Evolutionary conservation across 2,113 vertebrate genomes (phyloP).

Genomic region (Microtus ochrogaster): DNA sequence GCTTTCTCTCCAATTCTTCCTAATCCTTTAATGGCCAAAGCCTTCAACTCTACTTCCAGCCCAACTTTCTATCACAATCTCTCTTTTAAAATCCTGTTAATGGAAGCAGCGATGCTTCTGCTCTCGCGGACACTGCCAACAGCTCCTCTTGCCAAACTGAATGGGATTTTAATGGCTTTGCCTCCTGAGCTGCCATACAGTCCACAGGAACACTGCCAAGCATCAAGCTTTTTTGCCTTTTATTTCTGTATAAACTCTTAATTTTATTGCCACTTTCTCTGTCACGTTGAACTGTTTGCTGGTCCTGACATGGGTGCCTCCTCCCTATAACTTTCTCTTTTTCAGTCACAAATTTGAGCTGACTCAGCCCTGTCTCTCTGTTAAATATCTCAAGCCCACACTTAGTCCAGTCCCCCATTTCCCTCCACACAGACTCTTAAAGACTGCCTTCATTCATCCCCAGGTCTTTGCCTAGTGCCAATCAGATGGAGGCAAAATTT

Average conservation of each 20-base stretch:
- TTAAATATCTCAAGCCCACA: background rate
- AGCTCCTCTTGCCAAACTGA: background rate
- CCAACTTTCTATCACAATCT: constrained; percentile 44
- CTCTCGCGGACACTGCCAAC: background rate
- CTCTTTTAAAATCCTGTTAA: constrained; percentile 49
- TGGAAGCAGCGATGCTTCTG: background rate
- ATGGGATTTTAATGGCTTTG: background rate
- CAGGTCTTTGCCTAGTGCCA: background rate
- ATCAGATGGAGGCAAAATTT: background rate
- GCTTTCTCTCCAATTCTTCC: background rate
- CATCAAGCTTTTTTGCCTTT: background rate
- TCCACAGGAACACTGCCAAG: background rate
- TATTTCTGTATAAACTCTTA: constrained; percentile 45
- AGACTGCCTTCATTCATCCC: background rate
- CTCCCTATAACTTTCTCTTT: background rate
- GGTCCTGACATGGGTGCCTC: background rate
- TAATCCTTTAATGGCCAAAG: constrained; percentile 9
- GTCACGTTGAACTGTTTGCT: background rate
- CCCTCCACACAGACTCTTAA: background rate
- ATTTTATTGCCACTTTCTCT: background rate
- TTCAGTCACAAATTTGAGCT: background rate
- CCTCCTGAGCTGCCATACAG: background rate
- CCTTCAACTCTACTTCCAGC: background rate
- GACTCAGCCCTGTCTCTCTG: background rate
- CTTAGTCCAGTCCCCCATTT: background rate